Percentiles rank a stretch among this genome's conserved stretches.
Conservation (phyloP, 2,888 invertebrate genomes). For the Autographa gamma region DNA sequence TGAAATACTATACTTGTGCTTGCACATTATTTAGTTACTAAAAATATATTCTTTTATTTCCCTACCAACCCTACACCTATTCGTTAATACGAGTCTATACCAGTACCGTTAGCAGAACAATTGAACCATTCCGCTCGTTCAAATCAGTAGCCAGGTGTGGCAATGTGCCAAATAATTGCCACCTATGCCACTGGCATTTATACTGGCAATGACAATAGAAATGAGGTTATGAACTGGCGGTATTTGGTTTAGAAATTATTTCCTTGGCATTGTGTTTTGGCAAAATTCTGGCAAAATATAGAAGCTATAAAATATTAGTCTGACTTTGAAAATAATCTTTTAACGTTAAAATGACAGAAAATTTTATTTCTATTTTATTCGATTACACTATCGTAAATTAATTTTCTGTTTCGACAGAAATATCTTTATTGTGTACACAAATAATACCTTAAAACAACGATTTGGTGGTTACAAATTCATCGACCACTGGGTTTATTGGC, state of each 20-base stretch:
- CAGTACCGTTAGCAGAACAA: slow-evolving; percentile 49
- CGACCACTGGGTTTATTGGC: too few species aligned
- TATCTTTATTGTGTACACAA: too few species aligned
- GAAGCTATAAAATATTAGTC: neutral
- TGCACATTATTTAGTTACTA: neutral
- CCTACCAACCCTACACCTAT: slow-evolving; percentile 43
- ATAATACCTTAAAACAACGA: too few species aligned
- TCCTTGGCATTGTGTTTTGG: neutral
- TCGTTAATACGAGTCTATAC: slow-evolving; percentile 41
- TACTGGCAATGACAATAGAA: slow-evolving; percentile 16
- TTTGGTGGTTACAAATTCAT: too few species aligned
- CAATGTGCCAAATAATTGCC: slow-evolving; percentile 46
- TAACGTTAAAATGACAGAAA: too few species aligned
- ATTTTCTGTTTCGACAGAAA: too few species aligned
- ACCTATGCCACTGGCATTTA: slow-evolving; percentile 21
- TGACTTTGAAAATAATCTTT: too few species aligned
- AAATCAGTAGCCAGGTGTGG: slow-evolving; percentile 53
- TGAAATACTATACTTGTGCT: too few species aligned
- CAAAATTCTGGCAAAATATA: neutral
- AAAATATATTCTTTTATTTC: slow-evolving; percentile 12
- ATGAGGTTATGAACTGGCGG: slow-evolving; percentile 8
- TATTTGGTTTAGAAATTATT: slow-evolving; percentile 19
- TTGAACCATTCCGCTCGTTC: slow-evolving; percentile 40
- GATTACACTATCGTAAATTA: too few species aligned
- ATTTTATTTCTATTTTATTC: too few species aligned